phyloP scores from a whole-genome alignment of 2,888 invertebrate genomes.

The Carpatolechia fugitivella region DNA sequence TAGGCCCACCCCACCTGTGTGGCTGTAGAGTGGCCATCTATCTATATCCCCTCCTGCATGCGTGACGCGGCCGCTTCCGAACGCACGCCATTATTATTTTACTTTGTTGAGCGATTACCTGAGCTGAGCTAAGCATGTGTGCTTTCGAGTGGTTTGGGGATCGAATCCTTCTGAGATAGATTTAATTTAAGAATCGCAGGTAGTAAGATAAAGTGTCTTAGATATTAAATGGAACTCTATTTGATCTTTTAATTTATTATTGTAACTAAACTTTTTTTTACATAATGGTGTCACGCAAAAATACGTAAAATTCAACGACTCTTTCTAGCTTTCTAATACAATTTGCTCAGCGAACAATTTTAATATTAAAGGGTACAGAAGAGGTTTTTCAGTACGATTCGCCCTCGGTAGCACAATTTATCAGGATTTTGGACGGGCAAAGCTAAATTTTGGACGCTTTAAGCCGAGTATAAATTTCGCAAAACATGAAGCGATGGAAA shows the following conservation, averaged over 20 bases:
- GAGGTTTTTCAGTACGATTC: conserved; percentile 52
- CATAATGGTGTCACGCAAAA: too few relatives aligned
- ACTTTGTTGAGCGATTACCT: conserved; percentile 9
- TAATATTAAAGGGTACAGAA: conserved; percentile 56
- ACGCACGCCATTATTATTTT: conserved; percentile 50
- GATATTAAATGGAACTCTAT: too few relatives aligned
- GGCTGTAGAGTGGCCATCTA: conserved; percentile 62
- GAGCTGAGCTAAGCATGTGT: not conserved
- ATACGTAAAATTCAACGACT: too few relatives aligned
- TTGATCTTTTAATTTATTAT: too few relatives aligned
- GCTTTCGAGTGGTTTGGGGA: conserved; percentile 4
- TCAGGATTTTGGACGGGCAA: conserved; percentile 84
- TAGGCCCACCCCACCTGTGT: conserved; percentile 59
- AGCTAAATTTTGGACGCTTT: conserved; percentile 80
- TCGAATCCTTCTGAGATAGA: not conserved
- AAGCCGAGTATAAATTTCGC: conserved; percentile 76
- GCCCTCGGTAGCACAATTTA: conserved; percentile 75
- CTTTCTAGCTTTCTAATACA: conserved; percentile 21
- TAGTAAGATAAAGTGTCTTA: too few relatives aligned
- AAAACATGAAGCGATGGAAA: conserved; percentile 71
- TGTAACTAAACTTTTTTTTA: too few relatives aligned
- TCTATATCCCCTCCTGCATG: conserved; percentile 58
- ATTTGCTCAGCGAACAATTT: conserved; percentile 47
- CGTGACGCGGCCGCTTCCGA: conserved; percentile 45
- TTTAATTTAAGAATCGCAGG: not conserved